Base-by-base conservation (phyloP, 1,140 invertebrate species). In the Drosophila tristis region DNA sequence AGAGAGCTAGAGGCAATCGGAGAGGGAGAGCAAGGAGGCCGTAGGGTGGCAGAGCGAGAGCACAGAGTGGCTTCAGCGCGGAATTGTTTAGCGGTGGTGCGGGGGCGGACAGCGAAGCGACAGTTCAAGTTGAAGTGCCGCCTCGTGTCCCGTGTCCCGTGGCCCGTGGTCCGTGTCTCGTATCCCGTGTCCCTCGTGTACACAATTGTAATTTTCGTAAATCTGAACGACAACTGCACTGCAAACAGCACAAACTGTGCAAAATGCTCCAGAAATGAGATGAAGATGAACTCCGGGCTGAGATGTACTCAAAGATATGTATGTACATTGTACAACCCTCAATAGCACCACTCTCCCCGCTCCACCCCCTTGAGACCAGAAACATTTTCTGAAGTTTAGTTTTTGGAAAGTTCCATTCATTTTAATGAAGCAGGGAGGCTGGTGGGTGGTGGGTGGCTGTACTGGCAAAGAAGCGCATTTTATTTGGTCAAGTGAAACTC, bases 171-270 rank as follows among this genome's bases (percentile, higher is more conserved):
- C 20, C 57, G 29, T 20, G 9, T 39, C 15, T n/a, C n/a, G n/a
- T n/a, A n/a, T 5, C 15, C 15, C 5, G 1, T 20, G 9, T 39
- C 15, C 51, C 15, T 53, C 75, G 64, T 82, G 79, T 82, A 86
- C 74, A 87, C 70, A 87, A 77, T 81, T 78, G 82, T 87, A 85
- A 87, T 87, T 85, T 85, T 75, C 74, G 68, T 66, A 78, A 86
- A 87, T 87, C 82, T 81, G 65, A 68, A 68, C 56, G 62, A 77
- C 47, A 70, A 70, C 64, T 65, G 44, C 55, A 63, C 51, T 51
- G 35, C 25, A 47, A 39, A 42, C 11, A 59, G 23, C 35, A 42
- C 15, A 50, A 65, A 64, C 53, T 51, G 51, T 62, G 57, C 35
- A 65, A 81, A 70, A 50, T 74, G 58, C 58, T 29, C 45, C 39